Base-by-base conservation (phyloP, 1,140 invertebrate genomes). In the Drosophila takahashii region DNA sequence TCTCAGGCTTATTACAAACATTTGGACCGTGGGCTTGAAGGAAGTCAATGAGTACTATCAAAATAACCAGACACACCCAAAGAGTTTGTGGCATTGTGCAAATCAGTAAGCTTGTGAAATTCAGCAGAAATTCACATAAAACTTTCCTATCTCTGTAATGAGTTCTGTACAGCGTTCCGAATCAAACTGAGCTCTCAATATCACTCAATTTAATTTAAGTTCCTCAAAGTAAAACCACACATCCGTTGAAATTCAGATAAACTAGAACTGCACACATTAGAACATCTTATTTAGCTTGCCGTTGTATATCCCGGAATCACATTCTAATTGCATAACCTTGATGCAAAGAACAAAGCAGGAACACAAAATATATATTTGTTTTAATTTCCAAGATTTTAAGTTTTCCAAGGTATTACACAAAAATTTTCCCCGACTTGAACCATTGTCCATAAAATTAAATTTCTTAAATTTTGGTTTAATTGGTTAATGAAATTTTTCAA, bases 171-270 rank as follows among this genome's bases (percentile, higher is more conserved):
- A 70, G 26, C 64, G 39, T 39, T 70, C 16, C 27, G 18, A 69
- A 34, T 39, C 22, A n/a, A 70, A 69, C 64, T 70, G 64, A 56
- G 32, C 41, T 56, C 39, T 47, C 13, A 18, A 37, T 56, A 18
- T 45, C 29, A 15, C 15, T 48, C 6, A 4, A 29, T 29, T n/a
- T 10, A 16, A 65, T n/a, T 48, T 16, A n/a, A 10, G 26, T 50
- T 6, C 0, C 59, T 22, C 16, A 2, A 18, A 29, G 9, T 18
- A 15, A 8, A 22, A 8, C n/a, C 22, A 32, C 15, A 18, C 64
- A 65, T 50, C 44, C 34, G 60, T 41, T 41, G 8, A 16, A 9
- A 13, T 29, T 42, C 4, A 47, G 59, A 66, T 66, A 66, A 66
- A 50, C 34, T 51, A 50, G 15, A n/a, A 26, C 36, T 13, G 18